A percentile compares a stretch with the other conserved stretches of the same genome.
Conservation (phyloP, 1,140 invertebrate species). For the Orussus abietinus region DNA sequence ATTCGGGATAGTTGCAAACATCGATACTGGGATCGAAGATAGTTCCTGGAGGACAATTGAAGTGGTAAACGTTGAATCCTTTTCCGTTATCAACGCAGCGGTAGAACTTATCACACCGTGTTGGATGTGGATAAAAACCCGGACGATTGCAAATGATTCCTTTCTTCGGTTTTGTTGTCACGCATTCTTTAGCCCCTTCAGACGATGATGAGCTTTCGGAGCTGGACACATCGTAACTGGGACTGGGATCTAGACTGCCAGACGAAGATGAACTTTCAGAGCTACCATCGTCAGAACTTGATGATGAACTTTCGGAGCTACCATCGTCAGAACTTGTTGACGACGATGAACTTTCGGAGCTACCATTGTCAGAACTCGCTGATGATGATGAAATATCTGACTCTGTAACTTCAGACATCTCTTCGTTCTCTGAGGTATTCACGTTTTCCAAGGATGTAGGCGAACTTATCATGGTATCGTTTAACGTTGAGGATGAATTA, state of each 20-base stretch:
- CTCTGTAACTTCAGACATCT: too few species aligned
- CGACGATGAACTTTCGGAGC: slow-evolving; percentile 16
- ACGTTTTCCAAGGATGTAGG: too few species aligned
- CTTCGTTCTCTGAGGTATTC: too few species aligned
- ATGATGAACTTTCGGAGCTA: too few species aligned
- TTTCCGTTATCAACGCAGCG: slow-evolving; percentile 67
- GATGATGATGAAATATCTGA: slow-evolving; percentile 14
- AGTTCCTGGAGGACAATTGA: slow-evolving; percentile 55
- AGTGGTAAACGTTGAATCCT: slow-evolving; percentile 57
- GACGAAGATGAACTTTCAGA: too few species aligned
- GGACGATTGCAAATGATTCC: slow-evolving; percentile 50
- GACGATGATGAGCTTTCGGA: slow-evolving; percentile 12
- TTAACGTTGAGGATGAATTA: too few species aligned
- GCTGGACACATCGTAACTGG: too few species aligned
- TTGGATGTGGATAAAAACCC: slow-evolving; percentile 64
- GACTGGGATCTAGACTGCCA: too few species aligned
- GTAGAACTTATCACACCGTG: slow-evolving; percentile 68
- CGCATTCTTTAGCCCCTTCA: slow-evolving; percentile 10
- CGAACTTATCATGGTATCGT: too few species aligned
- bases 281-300: too few species aligned
- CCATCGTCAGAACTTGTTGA: slow-evolving; percentile 5
- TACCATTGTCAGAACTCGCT: not conserved
- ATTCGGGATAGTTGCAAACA: slow-evolving; percentile 55
- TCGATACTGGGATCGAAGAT: slow-evolving; percentile 56
- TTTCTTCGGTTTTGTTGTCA: slow-evolving; percentile 25